Conservation (phyloP, 2,113 vertebrate species). For the Nanorana parkeri region DNA sequence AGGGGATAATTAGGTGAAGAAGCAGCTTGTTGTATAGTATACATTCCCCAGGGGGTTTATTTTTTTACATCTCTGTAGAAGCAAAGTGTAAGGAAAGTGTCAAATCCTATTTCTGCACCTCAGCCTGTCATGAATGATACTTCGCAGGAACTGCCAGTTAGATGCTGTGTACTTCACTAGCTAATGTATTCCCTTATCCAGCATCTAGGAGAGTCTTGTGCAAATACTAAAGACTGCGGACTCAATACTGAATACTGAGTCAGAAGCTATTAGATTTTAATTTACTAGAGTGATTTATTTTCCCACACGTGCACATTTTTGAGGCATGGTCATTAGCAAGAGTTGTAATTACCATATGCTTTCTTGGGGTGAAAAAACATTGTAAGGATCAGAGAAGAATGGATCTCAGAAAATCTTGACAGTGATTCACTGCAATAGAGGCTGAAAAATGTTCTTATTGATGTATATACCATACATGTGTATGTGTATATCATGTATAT, state of each 20-base stretch:
- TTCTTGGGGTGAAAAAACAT: no score
- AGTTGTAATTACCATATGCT: not conserved
- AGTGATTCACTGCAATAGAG: no score
- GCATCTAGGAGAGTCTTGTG: conserved; percentile 14
- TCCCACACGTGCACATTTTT: not conserved
- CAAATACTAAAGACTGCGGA: conserved; percentile 10
- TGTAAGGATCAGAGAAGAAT: no score
- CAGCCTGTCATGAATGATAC: conserved; percentile 31
- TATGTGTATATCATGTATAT: no score
- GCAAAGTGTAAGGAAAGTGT: conserved; percentile 27
- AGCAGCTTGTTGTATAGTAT: not conserved
- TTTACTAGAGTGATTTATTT: not conserved
- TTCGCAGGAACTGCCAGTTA: conserved; percentile 27
- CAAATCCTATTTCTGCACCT: conserved; percentile 16
- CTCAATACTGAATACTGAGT: not conserved
- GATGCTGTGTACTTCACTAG: not conserved
- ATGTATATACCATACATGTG: no score
- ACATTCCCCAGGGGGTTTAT: not conserved
- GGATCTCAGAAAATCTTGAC: no score
- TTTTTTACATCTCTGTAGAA: not conserved
- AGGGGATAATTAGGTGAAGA: conserved; percentile 23
- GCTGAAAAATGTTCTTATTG: no score
- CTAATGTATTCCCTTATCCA: conserved; percentile 36
- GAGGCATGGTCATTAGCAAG: not conserved
- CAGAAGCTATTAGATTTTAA: conserved; percentile 8